These are phyloP conservation scores for Ranitomeya imitator DNA, from an alignment of 2,113 vertebrate genomes.

Conservation along the genomic window DNA sequence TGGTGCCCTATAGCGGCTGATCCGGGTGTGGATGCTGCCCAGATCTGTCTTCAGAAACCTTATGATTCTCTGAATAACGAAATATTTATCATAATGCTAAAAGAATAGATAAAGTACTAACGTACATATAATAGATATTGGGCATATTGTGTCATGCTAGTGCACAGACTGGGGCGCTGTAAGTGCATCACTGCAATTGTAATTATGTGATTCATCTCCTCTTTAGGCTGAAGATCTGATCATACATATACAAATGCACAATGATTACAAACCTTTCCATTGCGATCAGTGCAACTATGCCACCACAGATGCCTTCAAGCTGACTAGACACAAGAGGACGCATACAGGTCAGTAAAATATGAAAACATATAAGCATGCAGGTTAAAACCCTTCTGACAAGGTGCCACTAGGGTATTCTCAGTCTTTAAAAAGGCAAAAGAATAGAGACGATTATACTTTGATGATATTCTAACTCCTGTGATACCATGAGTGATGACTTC, in stretches of 20 bases:
- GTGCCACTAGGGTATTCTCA: neutral
- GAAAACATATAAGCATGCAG: neutral
- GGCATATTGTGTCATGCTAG: neutral
- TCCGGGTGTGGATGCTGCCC: too few species aligned
- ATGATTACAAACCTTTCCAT: slow-evolving; percentile 68
- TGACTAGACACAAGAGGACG: slow-evolving; percentile 73
- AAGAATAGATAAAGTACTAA: too few species aligned
- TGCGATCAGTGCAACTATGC: slow-evolving; percentile 70
- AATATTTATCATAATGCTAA: too few species aligned
- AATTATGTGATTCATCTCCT: neutral
- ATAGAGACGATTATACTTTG: too few species aligned
- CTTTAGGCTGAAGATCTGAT: slow-evolving; percentile 72
- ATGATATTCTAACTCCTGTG: too few species aligned
- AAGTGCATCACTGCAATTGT: neutral
- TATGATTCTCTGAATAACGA: too few species aligned
- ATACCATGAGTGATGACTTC: too few species aligned
- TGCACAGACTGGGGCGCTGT: neutral
- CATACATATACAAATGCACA: slow-evolving; percentile 66
- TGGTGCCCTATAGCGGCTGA: too few species aligned
- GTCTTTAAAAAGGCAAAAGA: too few species aligned
- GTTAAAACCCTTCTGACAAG: neutral
- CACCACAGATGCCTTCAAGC: slow-evolving; percentile 69
- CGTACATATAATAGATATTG: too few species aligned
- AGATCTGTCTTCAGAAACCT: too few species aligned
- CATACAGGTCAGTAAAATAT: slow-evolving; percentile 68